Conservation (phyloP, 2,888 invertebrate species). For the Torymus auratus region DNA sequence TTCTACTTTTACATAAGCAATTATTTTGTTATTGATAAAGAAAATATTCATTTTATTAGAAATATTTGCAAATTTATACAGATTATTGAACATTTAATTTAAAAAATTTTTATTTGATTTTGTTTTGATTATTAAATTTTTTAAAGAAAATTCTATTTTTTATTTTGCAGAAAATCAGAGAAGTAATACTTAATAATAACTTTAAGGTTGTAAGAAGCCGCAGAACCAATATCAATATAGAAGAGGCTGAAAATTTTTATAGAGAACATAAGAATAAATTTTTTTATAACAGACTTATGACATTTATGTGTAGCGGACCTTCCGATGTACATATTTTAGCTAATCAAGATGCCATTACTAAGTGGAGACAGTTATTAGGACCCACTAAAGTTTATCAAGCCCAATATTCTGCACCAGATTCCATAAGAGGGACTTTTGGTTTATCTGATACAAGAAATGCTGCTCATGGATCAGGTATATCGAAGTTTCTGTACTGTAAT, state of each 20-base stretch:
- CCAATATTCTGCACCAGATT: constrained; percentile 86
- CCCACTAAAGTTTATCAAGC: constrained; percentile 93
- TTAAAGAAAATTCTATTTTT: neutral
- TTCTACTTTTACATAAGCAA: neutral
- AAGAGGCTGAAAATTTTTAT: constrained; percentile 87
- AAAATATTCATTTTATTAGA: too few relatives aligned
- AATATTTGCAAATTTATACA: too few relatives aligned
- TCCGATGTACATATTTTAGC: constrained; percentile 88
- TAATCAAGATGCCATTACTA: constrained; percentile 84
- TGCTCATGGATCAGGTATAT: constrained; percentile 92
- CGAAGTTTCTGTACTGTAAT: neutral
- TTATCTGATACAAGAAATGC: constrained; percentile 96
- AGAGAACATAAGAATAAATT: constrained; percentile 89
- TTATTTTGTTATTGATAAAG: neutral
- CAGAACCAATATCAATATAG: constrained; percentile 80
- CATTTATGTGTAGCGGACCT: constrained; percentile 93
- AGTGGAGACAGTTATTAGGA: constrained; percentile 92
- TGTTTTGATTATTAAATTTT: constrained; percentile 30
- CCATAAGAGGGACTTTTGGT: constrained; percentile 90
- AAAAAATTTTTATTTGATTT: constrained; percentile 15
- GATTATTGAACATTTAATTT: neutral
- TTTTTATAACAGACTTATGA: constrained; percentile 88
- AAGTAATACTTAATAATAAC: constrained; percentile 82
- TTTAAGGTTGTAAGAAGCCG: constrained; percentile 87
- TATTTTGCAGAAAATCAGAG: constrained; percentile 80